Conservation (phyloP, 1,140 invertebrate genomes). For the Drosophila asahinai region DNA sequence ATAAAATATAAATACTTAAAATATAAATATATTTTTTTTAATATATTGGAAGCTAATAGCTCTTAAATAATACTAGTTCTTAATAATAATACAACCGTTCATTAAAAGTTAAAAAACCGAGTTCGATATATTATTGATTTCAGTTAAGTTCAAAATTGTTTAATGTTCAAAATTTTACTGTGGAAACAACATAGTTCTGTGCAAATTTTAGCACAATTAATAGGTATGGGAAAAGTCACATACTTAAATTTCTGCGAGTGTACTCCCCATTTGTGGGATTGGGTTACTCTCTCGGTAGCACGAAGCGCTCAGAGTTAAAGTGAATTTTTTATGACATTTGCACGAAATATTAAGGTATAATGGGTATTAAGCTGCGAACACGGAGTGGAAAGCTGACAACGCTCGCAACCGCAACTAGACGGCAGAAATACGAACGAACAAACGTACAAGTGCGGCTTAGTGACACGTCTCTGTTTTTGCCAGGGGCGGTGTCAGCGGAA, state of each 20-base stretch:
- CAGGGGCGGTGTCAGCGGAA: slow-evolving; percentile 19
- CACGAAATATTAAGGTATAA: slow-evolving; percentile 82
- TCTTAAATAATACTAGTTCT: no score
- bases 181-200: no score
- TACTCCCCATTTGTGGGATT: slow-evolving; percentile 46
- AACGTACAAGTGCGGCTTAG: slow-evolving; percentile 79
- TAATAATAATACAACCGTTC: no score
- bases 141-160: no score
- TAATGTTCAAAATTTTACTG: no score
- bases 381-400: slow-evolving; percentile 63
- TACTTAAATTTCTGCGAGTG: slow-evolving; percentile 13
- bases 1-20: no score
- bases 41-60: no score
- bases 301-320: slow-evolving; percentile 62
- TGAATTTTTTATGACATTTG: slow-evolving; percentile 79
- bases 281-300: slow-evolving; percentile 57
- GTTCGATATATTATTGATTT: no score
- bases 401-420: slow-evolving; percentile 56
- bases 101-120: no score
- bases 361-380: slow-evolving; percentile 70
- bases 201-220: neutral
- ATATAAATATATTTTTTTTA: no score
- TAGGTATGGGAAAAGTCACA: neutral
- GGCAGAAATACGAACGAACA: slow-evolving; percentile 39
- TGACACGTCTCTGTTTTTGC: slow-evolving; percentile 55